These are phyloP conservation scores for Petromus typicus DNA, from an alignment of 2,113 vertebrate species.

Conservation along the genomic window DNA sequence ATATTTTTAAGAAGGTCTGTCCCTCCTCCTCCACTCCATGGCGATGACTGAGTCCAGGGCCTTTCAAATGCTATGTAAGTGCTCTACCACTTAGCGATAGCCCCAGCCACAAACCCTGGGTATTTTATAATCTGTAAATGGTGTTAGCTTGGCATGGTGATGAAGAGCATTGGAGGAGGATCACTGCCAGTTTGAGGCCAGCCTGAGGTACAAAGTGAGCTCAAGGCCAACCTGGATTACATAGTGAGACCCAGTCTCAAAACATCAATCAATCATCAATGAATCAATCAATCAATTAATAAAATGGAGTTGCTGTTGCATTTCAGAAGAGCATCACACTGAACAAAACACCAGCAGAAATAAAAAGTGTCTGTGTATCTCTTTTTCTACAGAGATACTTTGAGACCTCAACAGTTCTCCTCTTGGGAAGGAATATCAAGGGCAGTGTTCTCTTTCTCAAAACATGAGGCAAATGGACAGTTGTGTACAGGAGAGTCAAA, in stretches of 20 bases:
- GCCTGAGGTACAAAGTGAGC: neutral
- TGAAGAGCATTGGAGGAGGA: neutral
- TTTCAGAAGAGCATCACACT: neutral
- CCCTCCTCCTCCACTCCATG: neutral
- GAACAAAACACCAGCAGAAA: neutral
- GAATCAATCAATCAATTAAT: too few species aligned
- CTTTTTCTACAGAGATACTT: neutral
- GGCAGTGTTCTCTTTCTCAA: constrained; percentile 13
- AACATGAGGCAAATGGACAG: neutral
- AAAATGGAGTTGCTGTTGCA: neutral
- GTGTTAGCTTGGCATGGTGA: neutral
- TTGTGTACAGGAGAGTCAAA: neutral
- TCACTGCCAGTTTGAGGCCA: neutral
- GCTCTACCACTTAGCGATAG: neutral
- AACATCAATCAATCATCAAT: too few species aligned
- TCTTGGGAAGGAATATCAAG: neutral
- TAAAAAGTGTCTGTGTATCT: neutral
- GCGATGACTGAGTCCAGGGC: neutral
- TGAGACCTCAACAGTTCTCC: neutral
- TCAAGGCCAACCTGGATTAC: neutral
- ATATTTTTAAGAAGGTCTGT: neutral
- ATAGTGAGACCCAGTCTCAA: neutral
- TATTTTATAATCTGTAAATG: neutral
- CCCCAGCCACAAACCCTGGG: neutral
- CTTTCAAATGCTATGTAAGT: neutral